Evolutionary conservation across 2,888 invertebrate species (phyloP), one percentile per base, ranked within the genome.

Genomic region (Eupsilia transversa): DNA sequence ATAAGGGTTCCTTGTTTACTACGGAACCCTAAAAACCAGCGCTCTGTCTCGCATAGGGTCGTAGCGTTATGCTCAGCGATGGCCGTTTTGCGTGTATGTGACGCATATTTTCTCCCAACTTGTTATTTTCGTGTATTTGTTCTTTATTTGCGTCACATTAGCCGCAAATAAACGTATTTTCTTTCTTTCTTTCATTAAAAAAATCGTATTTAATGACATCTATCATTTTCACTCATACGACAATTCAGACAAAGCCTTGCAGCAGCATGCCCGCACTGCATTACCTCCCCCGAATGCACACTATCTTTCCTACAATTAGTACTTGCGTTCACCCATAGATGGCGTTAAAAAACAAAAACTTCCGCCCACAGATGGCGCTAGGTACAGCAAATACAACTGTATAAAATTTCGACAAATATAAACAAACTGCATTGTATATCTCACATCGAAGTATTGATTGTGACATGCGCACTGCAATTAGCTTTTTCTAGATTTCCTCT

Each of bases 381-480:
- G n/a, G n/a, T 52, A 52, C 52, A 52, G 49, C 49, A n/a, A 52
- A n/a, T n/a, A n/a, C n/a, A n/a, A n/a, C n/a, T n/a, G n/a, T n/a
- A n/a, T n/a, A n/a, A 52, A 52, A 52, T 23, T 49, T 1, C 4
- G 52, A 52, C n/a, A 52, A 52, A n/a, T n/a, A 52, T 52, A 52
- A 23, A n/a, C 1, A n/a, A 38, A 38, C 17, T 61, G 38, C 38
- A 61, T 38, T n/a, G 46, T 14, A 27, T 66, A 67, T 5, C 38
- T 10, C 7, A 30, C 38, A 38, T 38, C 12, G 12, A 9, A 9
- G 27, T 63, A 64, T 68, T 43, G 68, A 43, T 35, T 7, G 46
- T 46, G 70, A 49, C 69, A 14, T 70, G 70, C 69, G 70, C 70
- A 68, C 38, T 68, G 30, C 69, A 52, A 30, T 38, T 52, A 30